Evolutionary conservation across 2,797 vertebrate species (phyloP), one percentile per base, ranked within the genome.

Genomic region (Alectoris magna): DNA sequence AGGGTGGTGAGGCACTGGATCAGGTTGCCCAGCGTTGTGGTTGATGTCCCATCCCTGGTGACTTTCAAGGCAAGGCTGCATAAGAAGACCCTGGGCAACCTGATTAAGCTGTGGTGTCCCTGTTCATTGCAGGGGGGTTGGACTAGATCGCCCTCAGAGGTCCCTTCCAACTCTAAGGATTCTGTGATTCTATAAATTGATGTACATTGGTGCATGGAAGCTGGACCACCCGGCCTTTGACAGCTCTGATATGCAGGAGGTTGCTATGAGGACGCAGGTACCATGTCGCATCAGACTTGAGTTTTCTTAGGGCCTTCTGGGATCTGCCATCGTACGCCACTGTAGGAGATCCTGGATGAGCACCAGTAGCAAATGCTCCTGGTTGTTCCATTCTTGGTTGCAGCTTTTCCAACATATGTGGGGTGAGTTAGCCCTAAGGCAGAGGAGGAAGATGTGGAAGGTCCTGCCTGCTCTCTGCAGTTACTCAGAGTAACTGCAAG

Each of bases 111-210:
- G 14, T 29, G 51, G 51, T 53, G 15, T 29, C 51, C 51, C 51
- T 29, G 15, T 16, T 53, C 27, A 53, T 53, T 53, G 51, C 51
- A 53, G 51, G 51, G 51, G 27, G 9, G 14, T 27, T 27, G 26
- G 49, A 51, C 49, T 51, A 51, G 26, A 27, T 27, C 24, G 6
- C 26, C 49, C 14, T 51, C 49, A 51, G 27, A 53, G 51, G 26
- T 29, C 27, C 51, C 15, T n/a, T 44, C 75, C 62, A 88, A 46
- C 38, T 41, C 2, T 64, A 88, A 53, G 51, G 27, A 29, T 53
- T 29, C 14, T 53, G 26, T 53, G 22, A 29, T 27, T 53, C 26
- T 29, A 0, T 26, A 22, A 49, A 21, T 0, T 11, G 11, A 48
- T 36, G n/a, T 31, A 44, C 10, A 38, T 17, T 26, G 27, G 10